A percentile compares a stretch with the other conserved stretches of the same genome.
Conservation (phyloP, 2,888 invertebrate species). For the Limnephilus rhombicus region DNA sequence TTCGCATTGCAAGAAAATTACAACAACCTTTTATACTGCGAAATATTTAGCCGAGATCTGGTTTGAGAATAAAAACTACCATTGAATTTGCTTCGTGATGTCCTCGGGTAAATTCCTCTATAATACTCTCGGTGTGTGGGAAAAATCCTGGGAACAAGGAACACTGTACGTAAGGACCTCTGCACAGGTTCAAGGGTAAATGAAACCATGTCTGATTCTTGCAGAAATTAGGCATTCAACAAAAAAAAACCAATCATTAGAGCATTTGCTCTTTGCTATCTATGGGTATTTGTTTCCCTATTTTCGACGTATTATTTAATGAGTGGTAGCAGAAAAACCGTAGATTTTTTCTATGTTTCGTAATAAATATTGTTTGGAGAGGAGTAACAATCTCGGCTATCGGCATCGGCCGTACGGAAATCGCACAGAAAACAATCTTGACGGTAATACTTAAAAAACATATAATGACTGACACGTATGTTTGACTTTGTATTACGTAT, state of each 20-base stretch:
- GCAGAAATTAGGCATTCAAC: not conserved
- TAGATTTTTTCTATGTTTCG: too few species aligned
- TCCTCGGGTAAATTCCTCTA: constrained; percentile 49
- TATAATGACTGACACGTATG: too few species aligned
- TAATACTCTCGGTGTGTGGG: constrained; percentile 23
- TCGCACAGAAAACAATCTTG: too few species aligned
- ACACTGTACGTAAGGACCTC: not conserved
- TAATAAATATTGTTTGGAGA: too few species aligned
- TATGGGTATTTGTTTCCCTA: not conserved
- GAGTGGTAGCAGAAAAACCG: too few species aligned
- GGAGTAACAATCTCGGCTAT: too few species aligned
- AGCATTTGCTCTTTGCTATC: too few species aligned
- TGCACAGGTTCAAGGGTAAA: not conserved
- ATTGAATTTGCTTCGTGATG: constrained; percentile 42
- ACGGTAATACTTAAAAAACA: too few species aligned
- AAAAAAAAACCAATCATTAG: not conserved
- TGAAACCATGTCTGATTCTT: not conserved
- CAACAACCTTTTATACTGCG: not conserved
- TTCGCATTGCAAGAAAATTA: not conserved
- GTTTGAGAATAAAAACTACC: not conserved
- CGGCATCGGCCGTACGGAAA: too few species aligned
- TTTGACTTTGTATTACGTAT: too few species aligned
- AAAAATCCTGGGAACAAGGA: not conserved
- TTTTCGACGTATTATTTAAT: not conserved
- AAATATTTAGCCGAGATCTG: not conserved